A percentile compares a stretch with the other conserved stretches of the same genome.
These are phyloP conservation scores for Leptothorax acervorum DNA, from an alignment of 2,888 invertebrate genomes.

Conservation along the genomic window DNA sequence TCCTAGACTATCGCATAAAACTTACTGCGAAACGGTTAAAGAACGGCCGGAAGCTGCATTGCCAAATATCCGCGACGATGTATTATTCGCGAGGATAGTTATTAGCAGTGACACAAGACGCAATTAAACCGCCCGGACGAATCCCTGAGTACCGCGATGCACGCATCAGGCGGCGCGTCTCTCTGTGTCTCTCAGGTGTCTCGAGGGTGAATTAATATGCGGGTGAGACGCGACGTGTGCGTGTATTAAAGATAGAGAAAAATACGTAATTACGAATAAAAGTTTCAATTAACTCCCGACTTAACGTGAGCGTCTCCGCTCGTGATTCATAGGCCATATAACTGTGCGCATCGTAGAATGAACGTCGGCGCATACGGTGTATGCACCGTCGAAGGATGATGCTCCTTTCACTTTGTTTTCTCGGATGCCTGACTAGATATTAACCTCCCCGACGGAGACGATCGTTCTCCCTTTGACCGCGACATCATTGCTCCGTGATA, in stretches of 20 bases:
- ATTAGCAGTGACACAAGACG: constrained; percentile 52
- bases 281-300: constrained; percentile 75
- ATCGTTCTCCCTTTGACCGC: constrained; percentile 66
- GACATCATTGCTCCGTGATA: constrained; percentile 1
- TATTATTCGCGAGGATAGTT: constrained; percentile 37
- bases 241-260: constrained; percentile 27
- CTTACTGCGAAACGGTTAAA: constrained; percentile 43
- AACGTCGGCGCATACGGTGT: constrained; percentile 21
- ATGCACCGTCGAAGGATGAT: constrained; percentile 68
- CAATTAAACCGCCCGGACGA: constrained; percentile 44
- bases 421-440: constrained; percentile 71
- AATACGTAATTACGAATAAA: constrained; percentile 74
- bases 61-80: constrained; percentile 50
- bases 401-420: constrained; percentile 77
- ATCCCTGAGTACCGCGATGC: constrained; percentile 26
- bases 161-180: constrained; percentile 29
- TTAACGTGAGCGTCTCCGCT: constrained; percentile 65
- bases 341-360: constrained; percentile 55
- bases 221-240: constrained; percentile 19
- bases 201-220: constrained; percentile 40
- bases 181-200: not conserved
- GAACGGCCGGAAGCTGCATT: constrained; percentile 42
- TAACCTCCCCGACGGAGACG: constrained; percentile 67
- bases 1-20: not conserved
- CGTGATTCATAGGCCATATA: constrained; percentile 75